phyloP scores from a whole-genome alignment of 2,113 vertebrate genomes.

The Penelope pileata region DNA sequence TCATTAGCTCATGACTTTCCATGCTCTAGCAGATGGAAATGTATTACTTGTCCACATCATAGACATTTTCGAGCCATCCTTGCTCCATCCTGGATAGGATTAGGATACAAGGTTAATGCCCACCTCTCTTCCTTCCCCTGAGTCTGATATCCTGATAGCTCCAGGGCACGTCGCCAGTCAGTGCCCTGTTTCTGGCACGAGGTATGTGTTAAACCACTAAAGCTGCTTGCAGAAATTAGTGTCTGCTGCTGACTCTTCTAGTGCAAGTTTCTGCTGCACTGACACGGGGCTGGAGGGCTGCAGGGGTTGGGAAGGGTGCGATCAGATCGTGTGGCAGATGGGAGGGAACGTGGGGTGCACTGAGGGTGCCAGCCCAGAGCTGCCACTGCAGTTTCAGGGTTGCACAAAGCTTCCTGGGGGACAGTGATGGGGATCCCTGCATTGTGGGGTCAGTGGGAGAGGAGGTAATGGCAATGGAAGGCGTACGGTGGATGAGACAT shows the following conservation, averaged over 20 bases:
- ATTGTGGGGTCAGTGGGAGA: neutral
- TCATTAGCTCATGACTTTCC: neutral
- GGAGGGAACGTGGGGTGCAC: neutral
- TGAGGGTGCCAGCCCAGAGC: neutral
- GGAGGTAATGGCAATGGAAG: neutral
- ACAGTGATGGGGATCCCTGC: neutral
- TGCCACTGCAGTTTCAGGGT: neutral
- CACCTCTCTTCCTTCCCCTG: neutral
- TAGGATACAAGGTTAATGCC: neutral
- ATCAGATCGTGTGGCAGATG: neutral
- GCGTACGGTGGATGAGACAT: neutral
- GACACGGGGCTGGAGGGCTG: rapidly evolving
- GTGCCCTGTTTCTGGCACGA: neutral
- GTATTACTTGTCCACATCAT: neutral
- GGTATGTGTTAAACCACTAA: neutral
- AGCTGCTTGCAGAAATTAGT: neutral
- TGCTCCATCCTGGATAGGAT: neutral
- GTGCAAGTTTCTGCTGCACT: neutral
- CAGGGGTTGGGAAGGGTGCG: neutral
- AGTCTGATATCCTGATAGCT: neutral
- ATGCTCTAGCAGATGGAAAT: neutral
- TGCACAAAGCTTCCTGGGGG: neutral
- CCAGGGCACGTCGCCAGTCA: neutral
- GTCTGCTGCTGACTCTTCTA: neutral
- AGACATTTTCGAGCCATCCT: neutral